A percentile compares a stretch with the other conserved stretches of the same genome.
Conservation (phyloP, 1,140 invertebrate genomes). For the Anastrepha obliqua region DNA sequence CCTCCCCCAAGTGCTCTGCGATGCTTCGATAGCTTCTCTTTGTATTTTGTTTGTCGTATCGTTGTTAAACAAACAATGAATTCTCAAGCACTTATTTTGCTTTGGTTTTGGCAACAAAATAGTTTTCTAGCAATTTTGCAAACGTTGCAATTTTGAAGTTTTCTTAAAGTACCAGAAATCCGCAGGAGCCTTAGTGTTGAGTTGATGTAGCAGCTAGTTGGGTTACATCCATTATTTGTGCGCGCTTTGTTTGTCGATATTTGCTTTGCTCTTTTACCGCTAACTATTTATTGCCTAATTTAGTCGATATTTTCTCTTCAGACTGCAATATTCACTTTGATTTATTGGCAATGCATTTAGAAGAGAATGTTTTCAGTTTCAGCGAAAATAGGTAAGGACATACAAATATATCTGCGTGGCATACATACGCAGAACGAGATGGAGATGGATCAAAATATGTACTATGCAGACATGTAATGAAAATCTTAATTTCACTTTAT, state of each 20-base stretch:
- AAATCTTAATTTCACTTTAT: too few relatives aligned
- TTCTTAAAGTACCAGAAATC: not conserved
- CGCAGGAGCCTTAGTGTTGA: not conserved
- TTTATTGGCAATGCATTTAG: slow-evolving; percentile 25
- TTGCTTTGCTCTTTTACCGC: slow-evolving; percentile 9
- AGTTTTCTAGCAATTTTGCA: slow-evolving; percentile 30
- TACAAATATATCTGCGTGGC: too few relatives aligned
- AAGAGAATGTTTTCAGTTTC: not conserved
- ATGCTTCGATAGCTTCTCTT: not conserved
- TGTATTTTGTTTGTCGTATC: slow-evolving; percentile 23
- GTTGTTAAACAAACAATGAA: slow-evolving; percentile 49
- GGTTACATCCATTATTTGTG: slow-evolving; percentile 8
- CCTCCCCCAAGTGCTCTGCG: not conserved
- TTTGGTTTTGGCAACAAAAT: slow-evolving; percentile 33
- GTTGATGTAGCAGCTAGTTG: not conserved
- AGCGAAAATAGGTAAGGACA: not conserved
- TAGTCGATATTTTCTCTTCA: slow-evolving; percentile 1
- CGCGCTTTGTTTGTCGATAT: slow-evolving; percentile 38
- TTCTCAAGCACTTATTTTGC: not conserved
- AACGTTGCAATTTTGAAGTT: slow-evolving; percentile 50
- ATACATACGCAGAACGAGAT: too few relatives aligned
- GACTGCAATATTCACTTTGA: slow-evolving; percentile 1
- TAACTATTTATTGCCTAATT: slow-evolving; percentile 52
- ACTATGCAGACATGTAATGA: too few relatives aligned
- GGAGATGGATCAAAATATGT: too few relatives aligned